Evolutionary conservation across 37 sponge, comb jelly and placozoan genomes (phyloP).

Genomic region (Cliona cf. orientalis): DNA sequence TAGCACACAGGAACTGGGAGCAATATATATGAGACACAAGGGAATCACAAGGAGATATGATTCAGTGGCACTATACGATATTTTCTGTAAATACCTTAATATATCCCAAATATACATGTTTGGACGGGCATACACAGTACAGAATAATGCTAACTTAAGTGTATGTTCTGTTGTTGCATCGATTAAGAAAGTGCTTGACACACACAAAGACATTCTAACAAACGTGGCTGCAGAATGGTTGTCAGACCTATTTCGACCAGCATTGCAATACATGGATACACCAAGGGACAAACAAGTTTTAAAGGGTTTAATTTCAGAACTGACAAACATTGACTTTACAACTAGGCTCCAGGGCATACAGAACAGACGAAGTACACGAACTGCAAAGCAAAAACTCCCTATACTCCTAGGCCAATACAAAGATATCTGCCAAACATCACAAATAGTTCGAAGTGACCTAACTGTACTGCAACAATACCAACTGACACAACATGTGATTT

Average conservation of each 20-base stretch:
- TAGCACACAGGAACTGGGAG: not conserved
- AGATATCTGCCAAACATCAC: not conserved
- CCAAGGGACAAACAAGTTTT: slow-evolving; percentile 14
- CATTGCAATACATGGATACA: slow-evolving; percentile 20
- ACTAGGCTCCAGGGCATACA: not conserved
- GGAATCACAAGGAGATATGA: not conserved
- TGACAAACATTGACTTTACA: slow-evolving; percentile 8
- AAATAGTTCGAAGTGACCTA: slow-evolving; percentile 14
- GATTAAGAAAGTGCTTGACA: not conserved
- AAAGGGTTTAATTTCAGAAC: slow-evolving; percentile 4
- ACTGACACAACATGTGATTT: not conserved
- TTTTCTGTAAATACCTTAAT: not conserved
- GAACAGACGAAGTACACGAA: not conserved
- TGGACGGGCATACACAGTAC: not conserved
- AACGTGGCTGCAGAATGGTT: not conserved
- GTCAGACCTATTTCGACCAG: not conserved
- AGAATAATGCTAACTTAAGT: not conserved
- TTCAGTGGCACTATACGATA: not conserved
- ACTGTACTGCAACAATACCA: slow-evolving; percentile 9
- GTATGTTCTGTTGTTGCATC: not conserved
- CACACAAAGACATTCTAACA: too few relatives aligned
- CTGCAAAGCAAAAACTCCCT: not conserved
- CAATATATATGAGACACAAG: not conserved
- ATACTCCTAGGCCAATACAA: not conserved
- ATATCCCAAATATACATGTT: not conserved